phyloP scores from a whole-genome alignment of 2,113 vertebrate species.

The Pycnonotus jocosus region DNA sequence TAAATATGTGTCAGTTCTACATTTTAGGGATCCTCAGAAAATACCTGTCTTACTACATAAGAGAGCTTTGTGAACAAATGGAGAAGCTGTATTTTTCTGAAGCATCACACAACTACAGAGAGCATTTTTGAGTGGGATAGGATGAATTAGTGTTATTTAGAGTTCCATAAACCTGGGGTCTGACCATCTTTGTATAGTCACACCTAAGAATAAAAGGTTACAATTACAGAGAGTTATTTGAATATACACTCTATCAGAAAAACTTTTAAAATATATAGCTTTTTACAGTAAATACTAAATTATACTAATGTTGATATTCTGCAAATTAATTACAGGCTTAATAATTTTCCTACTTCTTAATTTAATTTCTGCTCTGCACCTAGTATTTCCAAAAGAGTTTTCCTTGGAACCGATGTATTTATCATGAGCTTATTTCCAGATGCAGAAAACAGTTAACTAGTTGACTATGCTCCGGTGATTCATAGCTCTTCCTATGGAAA shows the following conservation, averaged over 20 bases:
- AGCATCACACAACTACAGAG: background rate
- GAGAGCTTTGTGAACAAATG: background rate
- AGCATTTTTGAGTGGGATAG: background rate
- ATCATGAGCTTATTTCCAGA: background rate
- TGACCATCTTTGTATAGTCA: background rate
- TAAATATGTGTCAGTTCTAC: background rate
- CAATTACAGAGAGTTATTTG: background rate
- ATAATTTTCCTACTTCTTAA: background rate
- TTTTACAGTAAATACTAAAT: background rate
- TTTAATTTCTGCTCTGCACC: background rate
- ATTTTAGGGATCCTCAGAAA: background rate
- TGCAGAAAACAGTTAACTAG: background rate
- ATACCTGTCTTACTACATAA: background rate
- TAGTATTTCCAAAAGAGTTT: background rate
- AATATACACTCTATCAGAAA: background rate
- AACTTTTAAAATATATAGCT: background rate
- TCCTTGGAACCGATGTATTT: background rate
- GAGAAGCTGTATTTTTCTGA: background rate
- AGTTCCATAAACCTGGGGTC: background rate
- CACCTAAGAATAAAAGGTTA: background rate
- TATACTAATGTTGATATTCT: background rate
- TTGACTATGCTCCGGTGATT: background rate
- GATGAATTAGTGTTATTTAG: background rate
- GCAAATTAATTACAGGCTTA: background rate
- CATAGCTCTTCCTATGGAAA: background rate